These are phyloP conservation scores for Ferrisia virgata DNA, from an alignment of 2,888 invertebrate genomes.

Conservation along the genomic window DNA sequence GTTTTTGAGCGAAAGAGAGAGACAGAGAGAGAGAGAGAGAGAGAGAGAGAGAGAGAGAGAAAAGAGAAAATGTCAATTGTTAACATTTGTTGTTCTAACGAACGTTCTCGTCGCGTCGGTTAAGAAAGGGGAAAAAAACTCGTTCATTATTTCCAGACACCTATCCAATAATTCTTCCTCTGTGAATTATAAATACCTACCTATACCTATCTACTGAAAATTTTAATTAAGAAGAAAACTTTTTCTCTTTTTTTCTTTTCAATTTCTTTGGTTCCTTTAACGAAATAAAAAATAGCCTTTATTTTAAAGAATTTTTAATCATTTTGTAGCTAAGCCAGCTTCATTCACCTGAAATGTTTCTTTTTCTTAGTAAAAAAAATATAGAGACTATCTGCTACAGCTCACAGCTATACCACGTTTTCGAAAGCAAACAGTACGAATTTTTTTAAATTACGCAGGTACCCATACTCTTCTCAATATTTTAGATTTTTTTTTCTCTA, in stretches of 20 bases:
- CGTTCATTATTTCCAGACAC: not conserved
- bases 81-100: not conserved
- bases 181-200: not conserved
- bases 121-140: not conserved
- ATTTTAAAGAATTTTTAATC: not conserved
- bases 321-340: not conserved
- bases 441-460: too few species aligned
- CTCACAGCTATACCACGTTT: too few species aligned
- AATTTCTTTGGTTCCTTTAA: not conserved
- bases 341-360: not conserved
- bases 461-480: too few species aligned
- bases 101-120: not conserved
- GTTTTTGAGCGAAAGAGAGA: not conserved
- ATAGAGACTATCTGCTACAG: too few species aligned
- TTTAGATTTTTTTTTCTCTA: too few species aligned
- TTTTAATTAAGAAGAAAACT: not conserved
- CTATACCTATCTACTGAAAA: too few species aligned
- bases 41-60: too few species aligned
- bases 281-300: not conserved
- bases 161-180: not conserved
- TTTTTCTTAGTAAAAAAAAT: not conserved
- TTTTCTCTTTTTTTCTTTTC: not conserved
- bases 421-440: too few species aligned
- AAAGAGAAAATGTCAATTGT: too few species aligned
- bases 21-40: too few species aligned